Evolutionary conservation across 2,113 vertebrate species (phyloP), one percentile per base, ranked within the genome.

Genomic region (Riparia riparia): DNA sequence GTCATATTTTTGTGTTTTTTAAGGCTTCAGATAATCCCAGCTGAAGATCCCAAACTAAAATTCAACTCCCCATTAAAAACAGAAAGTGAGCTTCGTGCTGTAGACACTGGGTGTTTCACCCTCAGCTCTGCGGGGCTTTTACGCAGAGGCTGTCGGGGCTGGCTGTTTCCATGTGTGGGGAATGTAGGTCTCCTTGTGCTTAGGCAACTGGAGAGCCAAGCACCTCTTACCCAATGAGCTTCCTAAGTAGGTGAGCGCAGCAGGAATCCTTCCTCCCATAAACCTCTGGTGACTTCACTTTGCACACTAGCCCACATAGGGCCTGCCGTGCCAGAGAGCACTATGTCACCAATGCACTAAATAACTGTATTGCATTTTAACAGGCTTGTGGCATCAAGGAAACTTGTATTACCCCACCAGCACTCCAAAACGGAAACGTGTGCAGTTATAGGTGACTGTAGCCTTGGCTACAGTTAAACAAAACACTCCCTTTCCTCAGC

Each of bases 401-500:
- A 81, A 89, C 76, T 47, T 70, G 0, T 65, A 28, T 96, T 72
- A 73, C 42, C 60, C 90, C 50, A 73, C 6, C 10, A 72, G 45
- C 13, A 69, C 90, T 97, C 87, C 64, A 4, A 10, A 93, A 66
- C 4, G 72, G 90, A 95, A 96, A 78, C 0, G 2, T 0, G 5
- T 3, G 41, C 76, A 68, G 86, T 91, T 90, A 64, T 1, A 32
- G 77, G 51, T 57, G 89, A 3, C 76, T 61, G 81, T 86, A 70
- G 32, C 87, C 79, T 63, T 74, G 56, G 85, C 72, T 86, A 45
- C 86, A 53, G 76, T 47, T 77, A 94, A 96, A 95, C 90, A 96
- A 49, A 94, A 78, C 95, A 94, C 90, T 95, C 92, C 94, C 94
- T 82, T 94, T 31, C 70, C 54, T 44, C 63, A 32, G 63, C 76